These are phyloP conservation scores for Ariolimax columbianus DNA, from an alignment of 2,888 invertebrate genomes.

Conservation along the genomic window DNA sequence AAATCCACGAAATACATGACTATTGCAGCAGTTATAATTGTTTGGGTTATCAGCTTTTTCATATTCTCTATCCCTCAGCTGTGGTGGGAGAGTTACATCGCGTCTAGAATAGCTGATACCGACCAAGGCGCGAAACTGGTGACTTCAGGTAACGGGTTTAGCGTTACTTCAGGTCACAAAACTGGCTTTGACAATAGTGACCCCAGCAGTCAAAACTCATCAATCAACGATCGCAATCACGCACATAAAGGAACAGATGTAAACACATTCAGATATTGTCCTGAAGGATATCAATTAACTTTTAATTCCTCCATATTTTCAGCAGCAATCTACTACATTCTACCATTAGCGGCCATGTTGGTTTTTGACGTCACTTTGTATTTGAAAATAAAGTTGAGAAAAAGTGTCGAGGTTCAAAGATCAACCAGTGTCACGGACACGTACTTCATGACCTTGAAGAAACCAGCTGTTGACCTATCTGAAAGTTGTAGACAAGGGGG, in stretches of 20 bases:
- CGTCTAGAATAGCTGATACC: neutral
- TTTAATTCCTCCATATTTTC: conserved; percentile 35
- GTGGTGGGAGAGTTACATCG: conserved; percentile 58
- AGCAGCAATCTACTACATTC: conserved; percentile 59
- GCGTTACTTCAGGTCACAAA: neutral
- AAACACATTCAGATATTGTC: neutral
- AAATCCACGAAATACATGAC: conserved; percentile 65
- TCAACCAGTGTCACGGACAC: conserved; percentile 64
- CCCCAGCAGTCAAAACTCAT: neutral
- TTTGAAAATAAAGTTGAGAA: conserved; percentile 67
- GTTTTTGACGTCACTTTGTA: conserved; percentile 67
- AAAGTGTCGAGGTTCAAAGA: conserved; percentile 68
- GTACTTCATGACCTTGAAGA: conserved; percentile 57
- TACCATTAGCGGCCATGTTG: conserved; percentile 64
- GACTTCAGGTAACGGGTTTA: neutral
- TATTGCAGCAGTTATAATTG: conserved; percentile 57
- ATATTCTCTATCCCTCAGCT: conserved; percentile 64
- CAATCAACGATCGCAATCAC: neutral
- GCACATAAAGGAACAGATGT: neutral
- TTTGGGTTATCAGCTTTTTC: conserved; percentile 66
- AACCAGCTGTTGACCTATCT: conserved; percentile 35
- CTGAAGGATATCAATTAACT: conserved; percentile 43
- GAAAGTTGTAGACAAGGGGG: conserved; percentile 31
- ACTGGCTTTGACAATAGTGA: no score
- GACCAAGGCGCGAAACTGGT: neutral